These are phyloP conservation scores for Tenodera sinensis DNA, from an alignment of 2,888 invertebrate genomes.

Conservation along the genomic window DNA sequence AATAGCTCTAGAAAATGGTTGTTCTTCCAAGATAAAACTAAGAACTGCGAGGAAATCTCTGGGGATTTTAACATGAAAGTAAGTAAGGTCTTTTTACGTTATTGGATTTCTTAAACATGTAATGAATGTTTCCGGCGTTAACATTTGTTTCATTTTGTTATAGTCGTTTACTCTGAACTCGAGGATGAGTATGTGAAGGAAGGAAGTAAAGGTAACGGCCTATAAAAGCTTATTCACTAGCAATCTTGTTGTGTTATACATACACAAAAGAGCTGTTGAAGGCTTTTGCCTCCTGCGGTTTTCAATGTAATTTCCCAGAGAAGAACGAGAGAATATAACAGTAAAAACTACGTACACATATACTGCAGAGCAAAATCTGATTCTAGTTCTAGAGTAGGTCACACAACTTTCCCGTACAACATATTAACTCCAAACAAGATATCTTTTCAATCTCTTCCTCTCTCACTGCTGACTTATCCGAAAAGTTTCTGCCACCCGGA, in stretches of 20 bases:
- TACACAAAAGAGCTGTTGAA: not conserved
- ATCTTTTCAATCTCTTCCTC: not conserved
- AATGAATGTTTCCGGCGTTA: not conserved
- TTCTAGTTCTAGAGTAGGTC: not conserved
- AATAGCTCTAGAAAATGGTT: not conserved
- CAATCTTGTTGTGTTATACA: not conserved
- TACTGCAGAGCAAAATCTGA: not conserved
- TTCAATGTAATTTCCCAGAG: not conserved
- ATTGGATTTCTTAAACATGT: not conserved
- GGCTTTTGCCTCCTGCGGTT: not conserved
- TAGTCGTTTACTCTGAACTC: too few species aligned
- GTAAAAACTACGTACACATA: not conserved
- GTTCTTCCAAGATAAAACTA: not conserved
- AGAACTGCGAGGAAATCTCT: not conserved
- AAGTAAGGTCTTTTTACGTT: not conserved
- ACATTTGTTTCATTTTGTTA: not conserved
- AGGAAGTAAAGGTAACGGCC: not conserved
- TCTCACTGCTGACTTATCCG: not conserved
- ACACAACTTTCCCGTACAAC: not conserved
- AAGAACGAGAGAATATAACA: too few species aligned
- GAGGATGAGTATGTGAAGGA: not conserved
- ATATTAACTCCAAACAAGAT: not conserved
- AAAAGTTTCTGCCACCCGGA: not conserved
- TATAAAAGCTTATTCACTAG: not conserved
- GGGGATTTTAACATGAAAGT: not conserved